These are phyloP conservation scores for Zootermopsis nevadensis DNA, from an alignment of 2,888 invertebrate genomes.

Conservation along the genomic window DNA sequence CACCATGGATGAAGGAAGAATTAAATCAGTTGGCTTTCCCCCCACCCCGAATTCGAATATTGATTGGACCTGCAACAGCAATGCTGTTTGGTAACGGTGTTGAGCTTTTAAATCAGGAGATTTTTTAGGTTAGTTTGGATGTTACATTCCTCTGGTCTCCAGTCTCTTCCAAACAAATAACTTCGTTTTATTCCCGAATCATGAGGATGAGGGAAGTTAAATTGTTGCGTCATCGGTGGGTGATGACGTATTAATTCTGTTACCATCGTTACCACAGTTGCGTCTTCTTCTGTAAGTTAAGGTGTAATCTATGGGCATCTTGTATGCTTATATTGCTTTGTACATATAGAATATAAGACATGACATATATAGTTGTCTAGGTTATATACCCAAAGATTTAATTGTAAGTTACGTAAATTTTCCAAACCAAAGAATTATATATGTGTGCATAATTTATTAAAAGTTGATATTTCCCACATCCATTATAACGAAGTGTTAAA, in stretches of 20 bases:
- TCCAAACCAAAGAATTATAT: background rate
- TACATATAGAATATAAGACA: background rate
- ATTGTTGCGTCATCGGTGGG: background rate
- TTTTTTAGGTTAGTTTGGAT: background rate
- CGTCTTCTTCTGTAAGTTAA: slow-evolving; percentile 1
- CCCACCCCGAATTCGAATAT: background rate
- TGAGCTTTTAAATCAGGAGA: background rate
- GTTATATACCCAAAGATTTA: background rate
- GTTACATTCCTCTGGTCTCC: slow-evolving; percentile 4
- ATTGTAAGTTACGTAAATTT: background rate
- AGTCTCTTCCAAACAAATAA: slow-evolving; percentile 5
- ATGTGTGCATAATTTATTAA: background rate
- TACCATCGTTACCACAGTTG: slow-evolving; percentile 7
- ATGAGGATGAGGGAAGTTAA: background rate
- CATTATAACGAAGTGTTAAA: too few species aligned
- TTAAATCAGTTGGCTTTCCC: background rate
- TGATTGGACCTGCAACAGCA: background rate
- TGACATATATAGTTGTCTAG: background rate
- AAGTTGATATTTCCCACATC: background rate
- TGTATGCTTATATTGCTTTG: background rate
- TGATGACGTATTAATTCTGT: background rate
- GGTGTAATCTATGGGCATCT: background rate
- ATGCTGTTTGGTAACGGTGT: background rate
- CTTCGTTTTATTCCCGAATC: background rate
- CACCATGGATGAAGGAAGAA: background rate